A percentile compares a stretch with the other conserved stretches of the same genome.
These are phyloP conservation scores for Parambassis ranga DNA, from an alignment of 2,797 vertebrate genomes.

Conservation along the genomic window DNA sequence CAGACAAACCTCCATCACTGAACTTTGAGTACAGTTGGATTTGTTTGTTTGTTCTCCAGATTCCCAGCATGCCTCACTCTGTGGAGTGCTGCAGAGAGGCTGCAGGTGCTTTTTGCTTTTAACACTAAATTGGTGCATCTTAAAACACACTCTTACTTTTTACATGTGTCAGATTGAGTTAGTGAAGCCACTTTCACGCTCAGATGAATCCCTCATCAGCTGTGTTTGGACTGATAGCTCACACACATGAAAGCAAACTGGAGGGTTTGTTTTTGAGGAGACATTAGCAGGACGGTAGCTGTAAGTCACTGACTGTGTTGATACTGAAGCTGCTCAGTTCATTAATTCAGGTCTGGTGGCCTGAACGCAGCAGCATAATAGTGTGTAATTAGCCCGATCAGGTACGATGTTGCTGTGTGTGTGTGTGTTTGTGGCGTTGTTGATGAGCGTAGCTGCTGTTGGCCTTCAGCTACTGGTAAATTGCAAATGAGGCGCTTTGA, in stretches of 20 bases:
- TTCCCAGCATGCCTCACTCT: constrained; percentile 22
- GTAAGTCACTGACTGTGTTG: too few species aligned
- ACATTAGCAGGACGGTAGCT: too few species aligned
- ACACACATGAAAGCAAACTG: too few species aligned
- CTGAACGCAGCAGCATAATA: constrained; percentile 23
- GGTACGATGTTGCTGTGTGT: constrained; percentile 41
- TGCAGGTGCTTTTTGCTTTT: constrained; percentile 32
- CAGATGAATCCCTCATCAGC: not conserved
- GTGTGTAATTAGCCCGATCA: constrained; percentile 45
- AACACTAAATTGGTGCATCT: too few species aligned
- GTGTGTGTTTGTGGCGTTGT: not conserved
- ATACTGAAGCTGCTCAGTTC: not conserved
- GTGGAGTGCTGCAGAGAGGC: too few species aligned
- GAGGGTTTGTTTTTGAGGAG: too few species aligned
- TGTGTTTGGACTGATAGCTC: not conserved
- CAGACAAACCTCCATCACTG: too few species aligned
- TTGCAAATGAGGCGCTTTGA: constrained; percentile 43
- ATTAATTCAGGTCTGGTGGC: constrained; percentile 24
- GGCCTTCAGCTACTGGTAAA: constrained; percentile 34
- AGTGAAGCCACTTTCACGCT: not conserved
- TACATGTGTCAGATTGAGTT: too few species aligned
- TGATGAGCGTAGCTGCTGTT: constrained; percentile 19
- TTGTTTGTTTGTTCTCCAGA: not conserved
- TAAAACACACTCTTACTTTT: too few species aligned
- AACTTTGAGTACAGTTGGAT: not conserved